A percentile compares a stretch with the other conserved stretches of the same genome.
Conservation (phyloP, 2,113 vertebrate genomes). For the Varanus salvator region DNA sequence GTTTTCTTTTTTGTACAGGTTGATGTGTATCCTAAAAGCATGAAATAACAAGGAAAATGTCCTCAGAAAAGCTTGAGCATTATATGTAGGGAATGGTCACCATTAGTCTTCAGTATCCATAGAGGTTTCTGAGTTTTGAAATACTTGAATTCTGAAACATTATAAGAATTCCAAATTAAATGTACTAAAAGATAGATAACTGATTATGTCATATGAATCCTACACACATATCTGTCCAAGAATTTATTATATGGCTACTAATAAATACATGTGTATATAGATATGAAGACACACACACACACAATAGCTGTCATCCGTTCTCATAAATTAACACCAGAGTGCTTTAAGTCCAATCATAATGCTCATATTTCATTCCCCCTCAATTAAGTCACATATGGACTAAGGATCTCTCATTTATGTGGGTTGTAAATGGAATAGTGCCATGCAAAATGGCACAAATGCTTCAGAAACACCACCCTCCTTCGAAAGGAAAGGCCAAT, state of each 20-base stretch:
- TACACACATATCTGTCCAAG: not conserved
- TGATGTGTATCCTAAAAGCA: not conserved
- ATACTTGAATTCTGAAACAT: not conserved
- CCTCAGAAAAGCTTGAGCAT: not conserved
- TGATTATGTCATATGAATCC: not conserved
- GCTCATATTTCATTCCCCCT: constrained; percentile 11
- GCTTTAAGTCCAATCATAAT: not conserved
- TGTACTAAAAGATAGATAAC: not conserved
- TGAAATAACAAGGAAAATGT: not conserved
- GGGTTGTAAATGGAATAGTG: constrained; percentile 9
- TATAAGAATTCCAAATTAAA: not conserved
- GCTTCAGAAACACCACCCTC: not conserved
- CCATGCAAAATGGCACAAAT: constrained; percentile 8
- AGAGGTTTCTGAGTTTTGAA: not conserved
- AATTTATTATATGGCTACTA: not conserved
- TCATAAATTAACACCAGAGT: not conserved
- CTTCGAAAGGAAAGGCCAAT: constrained; percentile 8
- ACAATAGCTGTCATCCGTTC: not conserved
- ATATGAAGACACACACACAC: not conserved
- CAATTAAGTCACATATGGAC: constrained; percentile 19
- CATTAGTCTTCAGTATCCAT: not conserved
- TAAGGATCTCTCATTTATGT: constrained; percentile 20
- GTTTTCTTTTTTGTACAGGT: not conserved
- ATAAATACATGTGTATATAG: not conserved
- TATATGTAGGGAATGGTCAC: not conserved